Conservation (phyloP, 2,888 invertebrate genomes). For the Acanthosepion lycidas region DNA sequence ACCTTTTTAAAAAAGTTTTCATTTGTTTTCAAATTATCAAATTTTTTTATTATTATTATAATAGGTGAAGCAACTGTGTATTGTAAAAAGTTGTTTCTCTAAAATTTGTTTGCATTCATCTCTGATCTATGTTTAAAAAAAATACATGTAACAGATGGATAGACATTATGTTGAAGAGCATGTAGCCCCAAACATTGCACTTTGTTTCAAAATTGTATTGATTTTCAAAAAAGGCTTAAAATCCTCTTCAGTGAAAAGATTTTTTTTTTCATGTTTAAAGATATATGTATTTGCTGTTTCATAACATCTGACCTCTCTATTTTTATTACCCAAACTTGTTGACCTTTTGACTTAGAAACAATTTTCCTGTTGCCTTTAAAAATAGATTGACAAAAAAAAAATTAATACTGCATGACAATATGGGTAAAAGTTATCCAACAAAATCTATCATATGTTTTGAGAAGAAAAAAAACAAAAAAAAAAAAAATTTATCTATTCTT, state of each 20-base stretch:
- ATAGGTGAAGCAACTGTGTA: too few species aligned
- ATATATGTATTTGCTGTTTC: background rate
- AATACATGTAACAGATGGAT: background rate
- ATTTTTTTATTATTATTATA: background rate
- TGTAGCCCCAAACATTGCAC: background rate
- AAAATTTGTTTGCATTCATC: background rate
- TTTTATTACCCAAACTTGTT: background rate
- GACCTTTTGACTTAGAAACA: constrained; percentile 4
- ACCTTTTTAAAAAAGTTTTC: background rate
- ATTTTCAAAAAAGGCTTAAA: background rate
- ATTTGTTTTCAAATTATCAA: background rate
- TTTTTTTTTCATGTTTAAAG: background rate
- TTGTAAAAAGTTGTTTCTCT: background rate
- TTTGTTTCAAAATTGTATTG: background rate
- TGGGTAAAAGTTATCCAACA: too few species aligned
- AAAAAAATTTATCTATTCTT: too few species aligned
- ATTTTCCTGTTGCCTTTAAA: background rate
- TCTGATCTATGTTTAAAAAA: background rate
- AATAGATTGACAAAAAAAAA: background rate
- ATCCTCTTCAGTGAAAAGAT: too few species aligned
- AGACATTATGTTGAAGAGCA: background rate
- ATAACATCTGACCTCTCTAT: background rate
- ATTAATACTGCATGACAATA: background rate
- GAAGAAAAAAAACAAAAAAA: too few species aligned
- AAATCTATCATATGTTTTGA: too few species aligned